Conservation (phyloP, 2,888 invertebrate genomes). For the Drosophila affinis region DNA sequence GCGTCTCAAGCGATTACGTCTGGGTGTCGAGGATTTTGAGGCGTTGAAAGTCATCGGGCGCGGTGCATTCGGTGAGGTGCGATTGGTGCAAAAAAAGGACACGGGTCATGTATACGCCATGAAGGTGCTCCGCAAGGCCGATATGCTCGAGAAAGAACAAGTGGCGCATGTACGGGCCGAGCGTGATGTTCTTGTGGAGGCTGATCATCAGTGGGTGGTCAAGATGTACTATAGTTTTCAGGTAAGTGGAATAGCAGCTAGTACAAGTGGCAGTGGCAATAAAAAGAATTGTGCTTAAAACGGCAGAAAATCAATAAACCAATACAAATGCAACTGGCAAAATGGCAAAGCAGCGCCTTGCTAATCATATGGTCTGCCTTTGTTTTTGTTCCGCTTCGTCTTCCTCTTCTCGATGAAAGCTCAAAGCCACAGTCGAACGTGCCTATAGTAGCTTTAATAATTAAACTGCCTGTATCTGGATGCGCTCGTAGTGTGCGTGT, state of each 20-base stretch:
- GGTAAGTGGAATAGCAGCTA: constrained; percentile 69
- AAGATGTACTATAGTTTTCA: constrained; percentile 99
- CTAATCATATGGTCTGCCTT: constrained; percentile 69
- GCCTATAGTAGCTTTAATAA: constrained; percentile 11
- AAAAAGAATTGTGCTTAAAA: constrained; percentile 47
- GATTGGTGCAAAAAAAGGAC: constrained; percentile 99
- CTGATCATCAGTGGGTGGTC: constrained; percentile 99
- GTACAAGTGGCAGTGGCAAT: background rate
- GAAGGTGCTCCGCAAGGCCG: constrained; percentile 99
- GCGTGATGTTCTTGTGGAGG: constrained; percentile 98
- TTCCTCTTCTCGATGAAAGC: constrained; percentile 74
- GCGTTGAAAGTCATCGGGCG: constrained; percentile 97
- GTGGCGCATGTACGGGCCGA: constrained; percentile 98
- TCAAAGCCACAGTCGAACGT: constrained; percentile 42
- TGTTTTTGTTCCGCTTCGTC: constrained; percentile 27
- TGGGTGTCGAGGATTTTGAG: constrained; percentile 99
- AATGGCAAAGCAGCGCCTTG: constrained; percentile 45
- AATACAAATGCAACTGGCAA: constrained; percentile 65
- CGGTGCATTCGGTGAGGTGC: constrained; percentile 96
- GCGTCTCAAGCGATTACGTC: constrained; percentile 95
- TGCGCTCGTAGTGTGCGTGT: no score
- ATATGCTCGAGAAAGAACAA: constrained; percentile 99
- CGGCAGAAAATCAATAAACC: constrained; percentile 75
- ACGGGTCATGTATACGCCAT: constrained; percentile 99
- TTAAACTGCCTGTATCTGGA: background rate